Conservation (phyloP, 2,888 invertebrate species). For the Thecophora atra region DNA sequence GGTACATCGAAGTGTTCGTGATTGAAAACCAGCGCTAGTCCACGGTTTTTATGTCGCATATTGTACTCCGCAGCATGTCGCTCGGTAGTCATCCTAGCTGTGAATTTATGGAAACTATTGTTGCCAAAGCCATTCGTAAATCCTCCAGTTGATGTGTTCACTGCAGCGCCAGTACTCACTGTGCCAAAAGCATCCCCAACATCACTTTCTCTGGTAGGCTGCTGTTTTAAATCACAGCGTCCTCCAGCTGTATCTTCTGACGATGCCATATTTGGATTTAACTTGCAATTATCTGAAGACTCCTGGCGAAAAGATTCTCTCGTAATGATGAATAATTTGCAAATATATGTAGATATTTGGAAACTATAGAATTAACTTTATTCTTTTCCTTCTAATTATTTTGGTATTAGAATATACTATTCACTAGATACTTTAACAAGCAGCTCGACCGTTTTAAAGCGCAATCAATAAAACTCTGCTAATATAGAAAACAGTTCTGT, state of each 20-base stretch:
- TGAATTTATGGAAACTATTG: constrained; percentile 55
- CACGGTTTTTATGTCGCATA: constrained; percentile 84
- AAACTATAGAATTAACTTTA: background rate
- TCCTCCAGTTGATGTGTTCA: constrained; percentile 21
- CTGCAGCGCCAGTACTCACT: constrained; percentile 20
- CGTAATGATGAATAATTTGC: background rate
- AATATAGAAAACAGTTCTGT: background rate
- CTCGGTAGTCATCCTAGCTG: constrained; percentile 72
- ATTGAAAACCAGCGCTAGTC: constrained; percentile 88
- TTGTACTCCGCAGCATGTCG: constrained; percentile 82
- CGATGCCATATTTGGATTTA: background rate
- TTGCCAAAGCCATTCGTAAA: constrained; percentile 37
- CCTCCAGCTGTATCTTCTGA: constrained; percentile 51
- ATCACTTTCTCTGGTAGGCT: constrained; percentile 53
- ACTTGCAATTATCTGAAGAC: background rate
- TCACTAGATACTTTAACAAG: background rate
- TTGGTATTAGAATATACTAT: too few species aligned
- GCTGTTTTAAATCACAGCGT: constrained; percentile 45
- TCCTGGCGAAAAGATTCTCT: background rate
- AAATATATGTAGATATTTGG: background rate
- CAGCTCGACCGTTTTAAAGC: background rate
- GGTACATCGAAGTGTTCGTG: constrained; percentile 83
- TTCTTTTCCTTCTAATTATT: background rate
- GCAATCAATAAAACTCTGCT: background rate
- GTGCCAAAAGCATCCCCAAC: constrained; percentile 57